phyloP scores from a whole-genome alignment of 1,140 invertebrate species.

The Armadillidium nasatum region DNA sequence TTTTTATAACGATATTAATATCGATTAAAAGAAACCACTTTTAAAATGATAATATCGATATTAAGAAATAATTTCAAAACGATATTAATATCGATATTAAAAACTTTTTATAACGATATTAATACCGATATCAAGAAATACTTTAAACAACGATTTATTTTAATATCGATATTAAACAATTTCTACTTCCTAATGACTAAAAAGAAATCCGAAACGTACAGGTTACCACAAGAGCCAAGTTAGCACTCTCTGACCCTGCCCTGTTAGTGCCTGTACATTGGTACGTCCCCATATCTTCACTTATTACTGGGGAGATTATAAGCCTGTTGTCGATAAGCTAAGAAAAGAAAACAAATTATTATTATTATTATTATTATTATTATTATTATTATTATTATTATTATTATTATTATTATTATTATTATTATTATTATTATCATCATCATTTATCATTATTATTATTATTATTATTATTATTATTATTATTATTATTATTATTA shows the following conservation, averaged over 20 bases:
- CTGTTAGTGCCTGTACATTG: constrained; percentile 55
- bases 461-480: background rate
- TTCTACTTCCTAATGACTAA: background rate
- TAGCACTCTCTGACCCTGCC: constrained; percentile 55
- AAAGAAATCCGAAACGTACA: constrained; percentile 19
- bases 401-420: background rate
- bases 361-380: background rate
- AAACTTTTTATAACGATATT: no score
- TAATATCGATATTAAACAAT: no score
- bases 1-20: no score
- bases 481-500: constrained; percentile 2
- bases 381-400: background rate
- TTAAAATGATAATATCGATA: no score
- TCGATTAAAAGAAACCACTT: no score
- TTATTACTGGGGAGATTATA: constrained; percentile 21
- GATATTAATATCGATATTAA: no score
- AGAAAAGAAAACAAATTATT: background rate
- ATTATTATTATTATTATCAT: background rate
- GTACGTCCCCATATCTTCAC: constrained; percentile 30
- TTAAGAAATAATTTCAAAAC: no score
- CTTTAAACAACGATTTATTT: no score
- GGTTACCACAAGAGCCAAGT: constrained; percentile 24
- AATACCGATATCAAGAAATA: no score
- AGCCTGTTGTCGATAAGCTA: constrained; percentile 24
- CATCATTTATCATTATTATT: no score